Evolutionary conservation across 1,140 invertebrate genomes (phyloP).

Genomic region (Whitmania pigra): DNA sequence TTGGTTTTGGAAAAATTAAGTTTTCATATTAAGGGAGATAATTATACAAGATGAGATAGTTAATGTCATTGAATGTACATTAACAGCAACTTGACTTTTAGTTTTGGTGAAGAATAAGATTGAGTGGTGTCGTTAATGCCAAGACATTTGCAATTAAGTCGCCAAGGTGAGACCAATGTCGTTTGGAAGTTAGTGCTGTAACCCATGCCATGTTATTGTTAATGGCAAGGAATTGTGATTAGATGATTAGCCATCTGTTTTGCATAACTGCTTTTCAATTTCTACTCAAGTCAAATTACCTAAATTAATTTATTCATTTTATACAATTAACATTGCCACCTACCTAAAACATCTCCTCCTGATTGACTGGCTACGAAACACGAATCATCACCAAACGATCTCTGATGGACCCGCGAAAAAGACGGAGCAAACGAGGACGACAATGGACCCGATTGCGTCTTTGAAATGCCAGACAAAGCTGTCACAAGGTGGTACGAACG

Average conservation of each 20-base stretch:
- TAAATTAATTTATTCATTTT: constrained; percentile 3
- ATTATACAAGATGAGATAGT: constrained; percentile 7
- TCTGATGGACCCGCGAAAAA: constrained; percentile 56
- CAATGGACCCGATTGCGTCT: constrained; percentile 23
- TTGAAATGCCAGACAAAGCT: constrained; percentile 38
- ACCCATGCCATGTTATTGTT: no score
- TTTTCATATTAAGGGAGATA: constrained; percentile 10
- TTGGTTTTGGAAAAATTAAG: no score
- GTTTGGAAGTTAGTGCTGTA: no score
- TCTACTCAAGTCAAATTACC: no score
- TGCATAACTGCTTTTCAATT: no score
- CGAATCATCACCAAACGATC: constrained; percentile 89
- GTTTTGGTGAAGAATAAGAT: neutral
- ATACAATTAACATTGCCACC: constrained; percentile 30
- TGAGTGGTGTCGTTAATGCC: neutral
- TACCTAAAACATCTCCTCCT: constrained; percentile 79
- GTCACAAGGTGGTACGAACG: constrained; percentile 37
- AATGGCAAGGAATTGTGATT: no score
- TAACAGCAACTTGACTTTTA: neutral
- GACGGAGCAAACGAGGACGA: constrained; percentile 43
- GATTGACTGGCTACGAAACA: constrained; percentile 81
- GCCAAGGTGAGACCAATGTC: neutral
- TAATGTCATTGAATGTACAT: neutral
- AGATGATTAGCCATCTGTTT: no score
- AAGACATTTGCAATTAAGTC: neutral